phyloP scores from a whole-genome alignment of 2,797 vertebrate species.

The Otus scops region DNA sequence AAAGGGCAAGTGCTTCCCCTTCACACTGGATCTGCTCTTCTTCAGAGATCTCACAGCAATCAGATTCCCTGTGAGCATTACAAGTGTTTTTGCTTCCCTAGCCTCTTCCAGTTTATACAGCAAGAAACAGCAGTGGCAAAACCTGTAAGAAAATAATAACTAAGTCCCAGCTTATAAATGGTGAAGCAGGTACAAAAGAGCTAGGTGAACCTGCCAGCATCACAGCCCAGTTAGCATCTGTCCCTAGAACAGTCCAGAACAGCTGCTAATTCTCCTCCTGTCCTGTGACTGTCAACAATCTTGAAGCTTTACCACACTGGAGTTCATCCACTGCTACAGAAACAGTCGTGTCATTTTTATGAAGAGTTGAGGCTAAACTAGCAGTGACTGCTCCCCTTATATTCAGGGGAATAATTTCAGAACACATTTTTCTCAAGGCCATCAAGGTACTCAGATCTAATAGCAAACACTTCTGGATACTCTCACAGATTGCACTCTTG shows the following conservation, averaged over 20 bases:
- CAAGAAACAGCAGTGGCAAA: not conserved
- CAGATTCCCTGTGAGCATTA: not conserved
- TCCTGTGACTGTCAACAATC: not conserved
- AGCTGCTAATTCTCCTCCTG: not conserved
- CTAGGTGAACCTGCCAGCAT: not conserved
- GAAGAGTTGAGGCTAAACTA: not conserved
- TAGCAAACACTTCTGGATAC: not conserved
- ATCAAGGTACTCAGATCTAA: not conserved
- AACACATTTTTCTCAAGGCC: not conserved
- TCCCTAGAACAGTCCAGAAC: not conserved
- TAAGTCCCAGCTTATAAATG: not conserved
- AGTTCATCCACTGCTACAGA: not conserved
- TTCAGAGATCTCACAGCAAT: not conserved
- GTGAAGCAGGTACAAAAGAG: not conserved
- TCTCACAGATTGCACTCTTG: not conserved
- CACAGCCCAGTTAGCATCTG: not conserved
- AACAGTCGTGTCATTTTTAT: not conserved
- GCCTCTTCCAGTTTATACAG: not conserved
- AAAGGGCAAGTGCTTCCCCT: not conserved
- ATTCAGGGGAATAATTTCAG: not conserved
- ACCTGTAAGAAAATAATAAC: not conserved
- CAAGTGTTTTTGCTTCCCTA: not conserved
- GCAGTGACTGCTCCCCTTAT: not conserved
- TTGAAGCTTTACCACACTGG: not conserved
- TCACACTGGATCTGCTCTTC: not conserved